Evolutionary conservation across 2,113 vertebrate genomes (phyloP), one percentile per base, ranked within the genome.

Genomic region (Tretioscincus oriximinensis): DNA sequence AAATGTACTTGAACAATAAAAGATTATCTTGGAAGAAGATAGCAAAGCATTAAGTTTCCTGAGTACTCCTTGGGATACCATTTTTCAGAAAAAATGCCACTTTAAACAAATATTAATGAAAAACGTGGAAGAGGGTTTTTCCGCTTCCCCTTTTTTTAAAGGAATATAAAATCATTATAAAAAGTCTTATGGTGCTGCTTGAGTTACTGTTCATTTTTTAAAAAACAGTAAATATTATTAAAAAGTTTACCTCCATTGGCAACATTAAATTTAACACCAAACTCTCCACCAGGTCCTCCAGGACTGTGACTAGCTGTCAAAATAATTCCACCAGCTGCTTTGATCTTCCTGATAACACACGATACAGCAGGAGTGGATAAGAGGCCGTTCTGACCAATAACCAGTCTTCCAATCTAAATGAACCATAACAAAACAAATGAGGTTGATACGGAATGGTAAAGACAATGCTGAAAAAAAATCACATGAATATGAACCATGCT

Each of bases 261-360:
- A 89, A 99, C 96, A 82, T 99, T 99, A 90, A 99, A 99, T 92
- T 99, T 99, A 81, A 99, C 93, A 86, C 98, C 98, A 93, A 99
- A 99, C 89, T 99, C 97, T 91, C 98, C 98, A 78, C 94, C 97
- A 2, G 98, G 97, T 41, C 98, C 98, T 81, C 98, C 98, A 10
- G 98, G 97, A 91, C 97, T 97, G 93, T 98, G 98, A 89, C 98
- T 99, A 28, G 98, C 98, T 85, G 98, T 99, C 31, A 99, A 92
- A 89, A 99, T 97, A 91, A 99, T 99, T 72, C 98, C 98, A 63
- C 98, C 98, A 31, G 97, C 97, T 69, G 98, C 98, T 92, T 99
- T 99, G 93, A 99, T 97, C 94, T 99, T 99, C 84, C 98, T 95
- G 93, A 99, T 98, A 93, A 99, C 98, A 93, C 98, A 99, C 21